Percentiles rank a stretch among this genome's conserved stretches.
Evolutionary conservation across 2,797 vertebrate genomes (phyloP).

Genomic region (Sebastes taczanowskii): DNA sequence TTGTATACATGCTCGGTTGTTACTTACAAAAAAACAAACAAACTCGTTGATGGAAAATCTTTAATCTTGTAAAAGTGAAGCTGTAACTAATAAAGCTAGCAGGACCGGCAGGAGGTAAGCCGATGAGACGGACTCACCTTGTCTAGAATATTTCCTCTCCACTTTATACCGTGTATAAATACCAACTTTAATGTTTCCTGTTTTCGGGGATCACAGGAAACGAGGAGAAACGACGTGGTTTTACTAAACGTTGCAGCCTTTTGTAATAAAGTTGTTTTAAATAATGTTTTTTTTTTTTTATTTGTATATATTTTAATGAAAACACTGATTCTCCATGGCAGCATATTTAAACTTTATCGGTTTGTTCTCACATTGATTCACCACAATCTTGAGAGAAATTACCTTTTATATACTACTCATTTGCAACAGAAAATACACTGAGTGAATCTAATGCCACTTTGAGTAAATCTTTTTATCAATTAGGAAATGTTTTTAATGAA

Average conservation of each 20-base stretch:
- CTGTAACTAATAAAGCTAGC: slow-evolving; percentile 25
- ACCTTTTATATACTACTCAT: too few relatives aligned
- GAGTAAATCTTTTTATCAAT: too few relatives aligned
- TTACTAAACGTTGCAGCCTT: not conserved
- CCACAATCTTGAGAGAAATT: too few relatives aligned
- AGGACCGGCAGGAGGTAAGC: slow-evolving; percentile 5
- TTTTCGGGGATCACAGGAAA: not conserved
- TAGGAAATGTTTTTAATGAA: not conserved
- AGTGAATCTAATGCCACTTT: too few relatives aligned
- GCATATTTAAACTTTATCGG: not conserved
- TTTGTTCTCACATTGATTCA: too few relatives aligned
- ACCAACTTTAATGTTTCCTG: slow-evolving; percentile 15
- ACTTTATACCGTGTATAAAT: not conserved
- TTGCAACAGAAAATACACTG: too few relatives aligned
- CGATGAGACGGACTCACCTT: slow-evolving; percentile 11
- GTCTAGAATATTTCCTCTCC: slow-evolving; percentile 49
- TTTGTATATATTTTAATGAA: not conserved
- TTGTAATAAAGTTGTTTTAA: not conserved
- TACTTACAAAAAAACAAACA: not conserved
- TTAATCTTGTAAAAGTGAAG: slow-evolving; percentile 26
- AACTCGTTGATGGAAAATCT: slow-evolving; percentile 3
- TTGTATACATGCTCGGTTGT: not conserved
- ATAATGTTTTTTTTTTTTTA: too few relatives aligned
- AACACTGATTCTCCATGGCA: not conserved
- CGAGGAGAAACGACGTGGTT: not conserved